These are phyloP conservation scores for Spondyliosoma cantharus DNA, from an alignment of 2,797 vertebrate genomes.

Conservation along the genomic window DNA sequence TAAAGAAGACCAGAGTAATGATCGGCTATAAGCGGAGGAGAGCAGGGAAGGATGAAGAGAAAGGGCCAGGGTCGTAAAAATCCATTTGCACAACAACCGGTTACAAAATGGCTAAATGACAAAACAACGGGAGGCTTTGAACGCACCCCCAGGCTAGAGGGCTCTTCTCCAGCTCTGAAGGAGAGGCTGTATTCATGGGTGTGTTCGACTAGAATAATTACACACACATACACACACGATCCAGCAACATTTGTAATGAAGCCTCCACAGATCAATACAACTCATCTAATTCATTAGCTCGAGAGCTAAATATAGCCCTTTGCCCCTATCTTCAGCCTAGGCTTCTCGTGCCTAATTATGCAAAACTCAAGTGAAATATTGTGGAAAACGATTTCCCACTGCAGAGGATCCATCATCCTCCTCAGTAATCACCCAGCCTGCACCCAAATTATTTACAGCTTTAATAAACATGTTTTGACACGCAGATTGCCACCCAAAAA, in stretches of 20 bases:
- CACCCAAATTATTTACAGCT: slow-evolving; percentile 65
- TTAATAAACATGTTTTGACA: slow-evolving; percentile 72
- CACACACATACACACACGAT: slow-evolving; percentile 37
- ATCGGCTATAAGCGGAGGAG: slow-evolving; percentile 58
- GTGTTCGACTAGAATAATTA: slow-evolving; percentile 60
- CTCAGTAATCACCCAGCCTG: slow-evolving; percentile 53
- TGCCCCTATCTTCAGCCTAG: slow-evolving; percentile 56
- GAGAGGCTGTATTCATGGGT: slow-evolving; percentile 43
- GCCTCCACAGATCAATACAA: slow-evolving; percentile 77
- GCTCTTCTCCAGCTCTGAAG: slow-evolving; percentile 50
- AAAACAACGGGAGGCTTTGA: slow-evolving; percentile 73
- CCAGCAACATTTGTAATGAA: slow-evolving; percentile 71
- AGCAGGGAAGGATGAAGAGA: slow-evolving; percentile 59
- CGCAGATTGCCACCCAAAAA: slow-evolving; percentile 36
- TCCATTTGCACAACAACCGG: slow-evolving; percentile 80
- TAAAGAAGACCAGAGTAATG: slow-evolving; percentile 74
- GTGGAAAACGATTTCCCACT: slow-evolving; percentile 67
- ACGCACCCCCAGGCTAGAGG: slow-evolving; percentile 52
- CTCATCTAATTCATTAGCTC: slow-evolving; percentile 77
- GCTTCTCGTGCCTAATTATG: slow-evolving; percentile 70
- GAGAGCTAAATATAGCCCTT: slow-evolving; percentile 69
- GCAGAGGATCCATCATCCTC: slow-evolving; percentile 64
- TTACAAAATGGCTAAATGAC: slow-evolving; percentile 76
- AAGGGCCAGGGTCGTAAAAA: slow-evolving; percentile 78
- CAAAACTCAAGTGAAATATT: slow-evolving; percentile 72